phyloP scores from a whole-genome alignment of 2,797 vertebrate genomes.

The Todus mexicanus region DNA sequence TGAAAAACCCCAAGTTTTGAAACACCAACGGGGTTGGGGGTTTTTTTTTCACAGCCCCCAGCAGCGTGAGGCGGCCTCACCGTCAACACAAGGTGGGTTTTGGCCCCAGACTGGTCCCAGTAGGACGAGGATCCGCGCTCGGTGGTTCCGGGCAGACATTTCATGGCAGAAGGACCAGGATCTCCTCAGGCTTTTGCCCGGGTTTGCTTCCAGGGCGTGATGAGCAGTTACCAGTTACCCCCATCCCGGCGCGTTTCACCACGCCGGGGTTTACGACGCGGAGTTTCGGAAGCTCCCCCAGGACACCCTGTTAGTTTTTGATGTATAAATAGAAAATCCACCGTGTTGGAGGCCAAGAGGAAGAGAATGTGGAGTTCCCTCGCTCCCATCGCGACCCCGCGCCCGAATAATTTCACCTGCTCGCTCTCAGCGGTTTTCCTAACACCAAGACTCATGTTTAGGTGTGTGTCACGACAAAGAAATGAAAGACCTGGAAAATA shows the following conservation, averaged over 20 bases:
- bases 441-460: not conserved
- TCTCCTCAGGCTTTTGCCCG: too few species aligned
- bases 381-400: fast-evolving
- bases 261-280: fast-evolving
- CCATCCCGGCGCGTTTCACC: not conserved
- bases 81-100: fast-evolving
- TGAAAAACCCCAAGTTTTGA: not conserved
- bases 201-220: fast-evolving
- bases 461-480: not conserved
- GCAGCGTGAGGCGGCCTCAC: not conserved
- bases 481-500: not conserved
- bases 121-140: not conserved
- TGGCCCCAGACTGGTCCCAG: not conserved
- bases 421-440: not conserved
- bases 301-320: not conserved
- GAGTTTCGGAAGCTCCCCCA: not conserved
- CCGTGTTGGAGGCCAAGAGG: not conserved
- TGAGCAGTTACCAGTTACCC: not conserved
- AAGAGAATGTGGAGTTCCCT: not conserved
- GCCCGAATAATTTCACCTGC: fast-evolving
- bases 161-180: not conserved
- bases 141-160: not conserved
- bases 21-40: not conserved
- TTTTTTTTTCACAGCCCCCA: fast-evolving
- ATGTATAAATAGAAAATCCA: fast-evolving